Base-by-base conservation (phyloP, 2,797 vertebrate genomes). In the Clangula hyemalis region DNA sequence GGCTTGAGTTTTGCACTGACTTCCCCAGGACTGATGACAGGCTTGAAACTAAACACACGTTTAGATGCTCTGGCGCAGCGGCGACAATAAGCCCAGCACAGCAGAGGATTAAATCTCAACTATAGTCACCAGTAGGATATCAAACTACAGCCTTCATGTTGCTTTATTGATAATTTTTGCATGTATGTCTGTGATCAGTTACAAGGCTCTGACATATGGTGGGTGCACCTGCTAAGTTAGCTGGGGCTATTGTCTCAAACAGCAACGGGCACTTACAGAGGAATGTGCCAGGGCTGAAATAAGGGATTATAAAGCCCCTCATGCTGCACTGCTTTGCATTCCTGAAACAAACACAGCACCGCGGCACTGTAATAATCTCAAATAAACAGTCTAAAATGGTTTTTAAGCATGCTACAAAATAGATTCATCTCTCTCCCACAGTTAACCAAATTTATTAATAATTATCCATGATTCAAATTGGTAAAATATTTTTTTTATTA, bases 131-230 rank as follows among this genome's bases (percentile, higher is more conserved):
- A 45, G n/a, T 36, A 22, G 38, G 66, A 41, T 65, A 84, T 51
- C 13, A n/a, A 65, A 65, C 58, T 64, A 8, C 85, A 94, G 85
- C 36, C 36, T 79, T 78, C 8, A 2, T 61, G 1, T 58, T 47
- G 84, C 90, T 93, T 96, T 92, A 93, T 56, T 87, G 91, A 77
- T 92, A 85, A 92, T 95, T 96, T 94, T 71, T 91, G 85, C 91
- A 72, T 94, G 88, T 89, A 95, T 94, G 86, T 69, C 83, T 65
- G 87, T 75, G 84, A 93, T 94, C 90, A 94, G 61, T 94, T 80
- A 82, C 78, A 62, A 65, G 72, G 41, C 83, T 89, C 86, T 85
- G 88, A 74, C 96, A 95, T 90, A 93, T 77, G 95, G 87, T 41
- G 90, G 60, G 68, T 17, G 83, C 93, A 95, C 93, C 91, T 94